A percentile compares a stretch with the other conserved stretches of the same genome.
phyloP scores from a whole-genome alignment of 2,888 invertebrate genomes.

The Drosophila setosimentum region DNA sequence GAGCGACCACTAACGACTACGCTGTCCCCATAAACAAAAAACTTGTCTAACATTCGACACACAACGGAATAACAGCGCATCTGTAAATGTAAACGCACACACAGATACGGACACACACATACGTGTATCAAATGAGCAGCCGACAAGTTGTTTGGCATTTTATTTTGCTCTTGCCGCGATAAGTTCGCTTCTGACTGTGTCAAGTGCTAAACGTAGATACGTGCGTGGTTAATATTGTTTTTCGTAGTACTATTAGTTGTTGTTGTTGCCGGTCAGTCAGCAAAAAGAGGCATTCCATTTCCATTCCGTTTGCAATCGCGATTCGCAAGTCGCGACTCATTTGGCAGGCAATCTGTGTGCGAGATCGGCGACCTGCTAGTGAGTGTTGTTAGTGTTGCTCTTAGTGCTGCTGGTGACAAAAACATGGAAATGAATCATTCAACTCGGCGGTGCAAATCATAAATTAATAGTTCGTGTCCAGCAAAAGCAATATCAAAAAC shows the following conservation, averaged over 20 bases:
- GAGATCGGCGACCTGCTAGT: conserved; percentile 12
- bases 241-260: background rate
- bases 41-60: conserved; percentile 15
- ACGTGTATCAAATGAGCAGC: conserved; percentile 9
- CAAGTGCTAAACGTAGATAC: conserved; percentile 26
- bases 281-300: conserved; percentile 1
- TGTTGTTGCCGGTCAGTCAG: conserved; percentile 32
- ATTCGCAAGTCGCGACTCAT: conserved; percentile 26
- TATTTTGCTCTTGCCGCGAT: conserved; percentile 31
- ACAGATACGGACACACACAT: background rate
- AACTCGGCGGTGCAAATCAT: conserved; percentile 38
- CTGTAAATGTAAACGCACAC: background rate
- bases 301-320: conserved; percentile 18
- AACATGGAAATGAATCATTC: conserved; percentile 57
- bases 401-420: conserved; percentile 39
- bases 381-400: background rate
- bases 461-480: conserved; percentile 48
- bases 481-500: conserved; percentile 21
- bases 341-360: conserved; percentile 9
- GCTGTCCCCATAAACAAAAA: background rate
- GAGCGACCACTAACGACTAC: conserved; percentile 1
- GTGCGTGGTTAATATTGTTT: conserved; percentile 17
- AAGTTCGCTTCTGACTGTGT: conserved; percentile 38
- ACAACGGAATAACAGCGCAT: conserved; percentile 11
- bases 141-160: conserved; percentile 36